Evolutionary conservation across 2,113 vertebrate species (phyloP), one percentile per base, ranked within the genome.

Genomic region (Urocitellus parryii): DNA sequence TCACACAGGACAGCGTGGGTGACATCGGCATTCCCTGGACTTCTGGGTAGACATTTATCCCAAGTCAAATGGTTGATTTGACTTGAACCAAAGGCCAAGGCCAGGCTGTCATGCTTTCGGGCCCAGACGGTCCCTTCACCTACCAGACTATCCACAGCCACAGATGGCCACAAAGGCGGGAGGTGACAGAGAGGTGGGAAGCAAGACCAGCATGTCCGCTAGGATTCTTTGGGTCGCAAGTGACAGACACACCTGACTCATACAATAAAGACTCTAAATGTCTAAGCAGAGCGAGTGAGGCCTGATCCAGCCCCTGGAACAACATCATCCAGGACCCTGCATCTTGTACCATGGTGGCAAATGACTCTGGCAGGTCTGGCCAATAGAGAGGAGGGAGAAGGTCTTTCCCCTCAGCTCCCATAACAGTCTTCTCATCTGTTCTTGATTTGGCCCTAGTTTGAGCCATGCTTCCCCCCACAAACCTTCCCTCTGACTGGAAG

Each of bases 71-170:
- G 24, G 37, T 45, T 2, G 17, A 34, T 70, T 34, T 70, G 67
- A 6, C 32, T 34, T 34, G 39, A 84, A 91, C 42, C 42, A 14
- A 76, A 83, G 51, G 16, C n/a, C 12, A 90, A 90, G 37, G 37
- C 65, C n/a, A 4, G 27, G 32, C 39, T 53, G 51, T 51, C 5
- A 1, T 61, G 73, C 51, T 32, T 82, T 86, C 63, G 0, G 39
- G 17, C 51, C 7, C 25, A 4, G 29, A 1, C 1, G 9, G 5
- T 72, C 37, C 32, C 32, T 20, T 4, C 22, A 14, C 20, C 9
- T 7, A 10, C 32, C 8, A 1, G 3, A 4, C 37, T 14, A 11
- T 34, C 65, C 10, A 9, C 58, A 53, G 34, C 20, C 6, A 0
- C 2, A 0, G 37, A 10, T 10, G 10, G 1, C 39, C 37, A 42